These are phyloP conservation scores for Neogale vison DNA, from an alignment of 2,113 vertebrate species.

Conservation along the genomic window DNA sequence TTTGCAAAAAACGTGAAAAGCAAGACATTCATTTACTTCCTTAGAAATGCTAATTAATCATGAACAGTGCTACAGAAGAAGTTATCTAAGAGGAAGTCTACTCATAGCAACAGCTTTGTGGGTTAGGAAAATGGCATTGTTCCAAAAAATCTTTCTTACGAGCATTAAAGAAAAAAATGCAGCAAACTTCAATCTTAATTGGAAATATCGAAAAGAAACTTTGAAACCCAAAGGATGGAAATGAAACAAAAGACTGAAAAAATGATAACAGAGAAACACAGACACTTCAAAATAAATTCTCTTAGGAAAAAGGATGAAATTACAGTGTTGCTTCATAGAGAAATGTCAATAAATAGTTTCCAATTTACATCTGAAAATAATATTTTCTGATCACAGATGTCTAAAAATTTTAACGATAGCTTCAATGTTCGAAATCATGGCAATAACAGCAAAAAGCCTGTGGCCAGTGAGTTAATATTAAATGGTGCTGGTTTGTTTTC, in stretches of 20 bases:
- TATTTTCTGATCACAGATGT: slow-evolving; percentile 2
- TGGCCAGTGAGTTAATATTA: background rate
- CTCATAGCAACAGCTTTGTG: background rate
- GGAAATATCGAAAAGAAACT: slow-evolving; percentile 59
- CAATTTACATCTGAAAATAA: slow-evolving; percentile 42
- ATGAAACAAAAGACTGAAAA: slow-evolving; percentile 52
- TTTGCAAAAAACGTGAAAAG: slow-evolving; percentile 49
- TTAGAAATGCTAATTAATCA: slow-evolving; percentile 69
- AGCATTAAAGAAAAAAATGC: background rate
- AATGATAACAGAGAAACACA: slow-evolving; percentile 5
- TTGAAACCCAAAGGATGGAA: slow-evolving; percentile 53
- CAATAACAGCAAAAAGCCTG: background rate
- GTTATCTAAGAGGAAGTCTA: slow-evolving; percentile 42
- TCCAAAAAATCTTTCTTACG: slow-evolving; percentile 44
- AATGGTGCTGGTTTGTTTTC: background rate
- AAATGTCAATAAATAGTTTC: slow-evolving; percentile 23
- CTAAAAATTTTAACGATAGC: slow-evolving; percentile 26
- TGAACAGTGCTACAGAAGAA: background rate
- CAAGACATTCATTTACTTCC: slow-evolving; percentile 48
- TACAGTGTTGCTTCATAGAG: background rate
- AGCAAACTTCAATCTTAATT: slow-evolving; percentile 54
- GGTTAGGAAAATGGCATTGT: slow-evolving; percentile 39
- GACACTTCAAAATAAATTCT: slow-evolving; percentile 30
- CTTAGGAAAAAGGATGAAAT: slow-evolving; percentile 27
- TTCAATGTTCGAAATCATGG: background rate